Evolutionary conservation across 2,888 invertebrate species (phyloP), one percentile per base, ranked within the genome.

Genomic region (Timema cristinae): DNA sequence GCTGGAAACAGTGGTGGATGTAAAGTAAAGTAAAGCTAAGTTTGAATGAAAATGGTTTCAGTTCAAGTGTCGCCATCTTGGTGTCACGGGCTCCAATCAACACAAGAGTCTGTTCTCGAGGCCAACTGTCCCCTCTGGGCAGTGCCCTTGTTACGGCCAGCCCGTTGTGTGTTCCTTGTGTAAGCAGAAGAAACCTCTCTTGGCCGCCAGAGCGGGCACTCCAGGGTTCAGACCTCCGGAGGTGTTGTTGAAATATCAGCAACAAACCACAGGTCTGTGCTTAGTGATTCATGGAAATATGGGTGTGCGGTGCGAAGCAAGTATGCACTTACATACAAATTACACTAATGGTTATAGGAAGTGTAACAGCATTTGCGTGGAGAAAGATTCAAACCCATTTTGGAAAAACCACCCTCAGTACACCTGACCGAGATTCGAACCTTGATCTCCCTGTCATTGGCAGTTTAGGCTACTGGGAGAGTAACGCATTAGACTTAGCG

Each of bases 201-300:
- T 88, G 69, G 94, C 94, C 8, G 88, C 92, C 6, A 85, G 95
- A 78, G 95, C 95, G 70, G 95, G 95, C 75, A 95, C 95, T 66
- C 94, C 94, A 70, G 95, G 95, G 52, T 95, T 92, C 82, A 86
- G 95, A 50, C 92, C 95, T 71, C 95, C 95, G 0, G 95, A 94
- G 84, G 92, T 93, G 77, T 82, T 93, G 76, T 84, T 95, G 50
- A 93, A 93, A 82, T 89, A 88, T 81, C 84, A 88, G n/a, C 84
- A 88, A 74, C 96, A 96, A 84, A 90, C 91, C 51, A 90, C 92
- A 78, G 88, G 88, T 88, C 79, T 76, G 73, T 32, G 13, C 32
- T 59, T 15, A 16, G 59, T 8, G 5, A 16, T 11, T 32, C 32
- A 9, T 59, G 11, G 8, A 11, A 59, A 59, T 32, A 32, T 32